phyloP scores from a whole-genome alignment of 2,888 invertebrate species.

The Ophion ellenae region DNA sequence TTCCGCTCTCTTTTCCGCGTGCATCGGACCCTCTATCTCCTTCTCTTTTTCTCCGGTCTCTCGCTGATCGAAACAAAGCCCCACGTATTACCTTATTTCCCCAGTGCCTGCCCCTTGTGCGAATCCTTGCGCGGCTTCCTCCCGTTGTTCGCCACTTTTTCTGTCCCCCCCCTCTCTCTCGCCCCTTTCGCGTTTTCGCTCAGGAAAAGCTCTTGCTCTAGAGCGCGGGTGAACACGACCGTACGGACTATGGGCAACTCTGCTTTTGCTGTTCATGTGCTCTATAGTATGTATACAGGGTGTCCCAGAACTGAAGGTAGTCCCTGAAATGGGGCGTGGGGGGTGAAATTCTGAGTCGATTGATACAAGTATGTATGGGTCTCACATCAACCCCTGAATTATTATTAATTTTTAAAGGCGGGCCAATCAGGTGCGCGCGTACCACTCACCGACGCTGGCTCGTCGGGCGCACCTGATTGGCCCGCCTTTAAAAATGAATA shows the following conservation, averaged over 20 bases:
- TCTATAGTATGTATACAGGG: constrained; percentile 19
- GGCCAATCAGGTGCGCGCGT: too few species aligned
- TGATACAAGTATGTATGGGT: too few species aligned
- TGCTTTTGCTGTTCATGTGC: constrained; percentile 43
- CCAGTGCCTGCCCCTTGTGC: constrained; percentile 76
- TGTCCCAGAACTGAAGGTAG: background rate
- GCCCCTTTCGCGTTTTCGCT: constrained; percentile 5
- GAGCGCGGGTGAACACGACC: constrained; percentile 12
- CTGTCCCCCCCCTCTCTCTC: constrained; percentile 29
- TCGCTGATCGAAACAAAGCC: constrained; percentile 79
- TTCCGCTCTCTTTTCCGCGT: constrained; percentile 52
- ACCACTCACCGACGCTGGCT: too few species aligned
- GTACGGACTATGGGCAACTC: constrained; percentile 31
- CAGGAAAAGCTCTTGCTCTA: constrained; percentile 29
- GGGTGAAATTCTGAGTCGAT: too few species aligned
- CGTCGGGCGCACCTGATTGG: too few species aligned
- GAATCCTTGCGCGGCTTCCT: constrained; percentile 74
- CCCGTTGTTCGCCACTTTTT: constrained; percentile 55
- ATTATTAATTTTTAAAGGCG: too few species aligned
- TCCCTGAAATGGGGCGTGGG: too few species aligned
- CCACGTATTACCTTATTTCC: constrained; percentile 81
- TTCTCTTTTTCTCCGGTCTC: constrained; percentile 62
- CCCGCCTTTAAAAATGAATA: too few species aligned
- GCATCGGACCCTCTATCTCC: constrained; percentile 31
- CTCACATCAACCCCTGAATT: too few species aligned